Conservation (phyloP, 2,113 vertebrate genomes). For the Barbus barbus region DNA sequence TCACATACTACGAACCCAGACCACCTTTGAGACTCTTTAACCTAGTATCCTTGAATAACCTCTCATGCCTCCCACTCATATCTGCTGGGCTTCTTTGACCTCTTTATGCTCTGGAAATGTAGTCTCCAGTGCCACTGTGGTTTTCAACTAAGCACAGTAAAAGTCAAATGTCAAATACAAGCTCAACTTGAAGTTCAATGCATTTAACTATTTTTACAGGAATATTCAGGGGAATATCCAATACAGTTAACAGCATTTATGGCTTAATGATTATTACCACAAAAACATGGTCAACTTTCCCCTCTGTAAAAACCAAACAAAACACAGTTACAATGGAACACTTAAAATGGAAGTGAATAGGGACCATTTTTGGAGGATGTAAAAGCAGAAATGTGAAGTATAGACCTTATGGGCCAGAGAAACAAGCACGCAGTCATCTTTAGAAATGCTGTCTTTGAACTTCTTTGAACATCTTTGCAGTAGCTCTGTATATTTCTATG, state of each 20-base stretch:
- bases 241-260: background rate
- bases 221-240: background rate
- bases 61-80: background rate
- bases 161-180: background rate
- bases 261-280: background rate
- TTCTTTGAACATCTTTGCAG: too few relatives aligned
- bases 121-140: background rate
- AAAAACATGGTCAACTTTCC: background rate
- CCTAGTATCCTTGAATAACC: conserved; percentile 11
- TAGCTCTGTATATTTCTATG: background rate
- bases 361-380: too few relatives aligned
- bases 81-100: conserved; percentile 11
- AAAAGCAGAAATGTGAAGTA: too few relatives aligned
- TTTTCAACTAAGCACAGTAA: background rate
- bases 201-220: background rate
- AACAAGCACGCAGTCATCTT: too few relatives aligned
- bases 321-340: background rate
- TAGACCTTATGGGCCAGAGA: too few relatives aligned
- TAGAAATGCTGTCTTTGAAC: too few relatives aligned
- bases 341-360: background rate
- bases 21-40: background rate
- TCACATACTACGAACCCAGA: background rate
- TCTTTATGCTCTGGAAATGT: conserved; percentile 7
- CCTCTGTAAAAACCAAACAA: background rate
- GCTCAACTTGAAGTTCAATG: background rate